Percentiles rank a stretch among this genome's conserved stretches.
phyloP scores from a whole-genome alignment of 2,797 vertebrate genomes.

The Pseudochirops corinnae region DNA sequence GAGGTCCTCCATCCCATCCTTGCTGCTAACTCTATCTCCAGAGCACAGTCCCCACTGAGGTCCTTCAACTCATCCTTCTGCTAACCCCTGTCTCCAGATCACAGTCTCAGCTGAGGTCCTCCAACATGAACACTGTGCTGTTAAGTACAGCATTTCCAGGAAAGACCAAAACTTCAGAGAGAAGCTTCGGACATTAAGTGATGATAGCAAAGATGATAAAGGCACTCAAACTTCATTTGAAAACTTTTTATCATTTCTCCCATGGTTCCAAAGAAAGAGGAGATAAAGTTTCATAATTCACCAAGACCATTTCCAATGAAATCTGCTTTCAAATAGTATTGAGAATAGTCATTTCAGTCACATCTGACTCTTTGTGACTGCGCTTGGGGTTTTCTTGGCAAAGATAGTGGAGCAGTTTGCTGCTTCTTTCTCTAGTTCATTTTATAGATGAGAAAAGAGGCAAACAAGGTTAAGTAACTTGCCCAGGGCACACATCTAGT shows the following conservation, averaged over 20 bases:
- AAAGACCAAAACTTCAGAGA: neutral
- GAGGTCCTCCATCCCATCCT: no score
- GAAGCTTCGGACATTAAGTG: neutral
- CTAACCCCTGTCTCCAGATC: no score
- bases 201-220: neutral
- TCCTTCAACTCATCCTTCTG: neutral
- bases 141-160: neutral
- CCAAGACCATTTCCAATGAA: neutral
- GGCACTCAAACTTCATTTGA: neutral
- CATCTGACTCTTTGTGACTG: neutral
- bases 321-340: neutral
- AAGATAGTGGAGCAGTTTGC: neutral
- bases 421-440: neutral
- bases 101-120: no score
- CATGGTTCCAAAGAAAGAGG: neutral
- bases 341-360: neutral
- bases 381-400: neutral
- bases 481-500: neutral
- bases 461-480: constrained; percentile 36
- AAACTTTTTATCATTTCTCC: neutral
- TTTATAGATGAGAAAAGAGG: constrained; percentile 20
- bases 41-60: neutral
- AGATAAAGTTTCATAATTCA: neutral
- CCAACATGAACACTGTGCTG: neutral
- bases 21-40: no score